Evolutionary conservation across 2,113 vertebrate genomes (phyloP).

Genomic region (Rhombomys opimus): DNA sequence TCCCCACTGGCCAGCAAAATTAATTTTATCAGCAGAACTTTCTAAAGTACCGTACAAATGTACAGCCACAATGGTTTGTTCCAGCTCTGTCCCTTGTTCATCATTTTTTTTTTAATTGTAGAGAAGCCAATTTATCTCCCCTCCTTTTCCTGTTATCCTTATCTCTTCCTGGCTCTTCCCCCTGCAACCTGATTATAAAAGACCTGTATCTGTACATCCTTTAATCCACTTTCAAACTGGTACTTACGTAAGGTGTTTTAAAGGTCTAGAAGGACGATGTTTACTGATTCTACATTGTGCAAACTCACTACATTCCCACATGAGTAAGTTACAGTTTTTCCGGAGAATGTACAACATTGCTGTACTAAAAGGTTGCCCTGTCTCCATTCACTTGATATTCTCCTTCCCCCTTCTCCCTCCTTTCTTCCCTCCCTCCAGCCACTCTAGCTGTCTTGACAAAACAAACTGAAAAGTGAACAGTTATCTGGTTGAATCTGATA

Average conservation of each 20-base stretch:
- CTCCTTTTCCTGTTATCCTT: not conserved
- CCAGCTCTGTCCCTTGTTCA: not conserved
- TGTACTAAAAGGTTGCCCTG: slow-evolving; percentile 44
- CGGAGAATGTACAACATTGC: not conserved
- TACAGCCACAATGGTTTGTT: not conserved
- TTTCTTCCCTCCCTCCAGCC: not conserved
- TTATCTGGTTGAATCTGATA: slow-evolving; percentile 58
- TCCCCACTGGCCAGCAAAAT: not conserved
- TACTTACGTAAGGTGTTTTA: not conserved
- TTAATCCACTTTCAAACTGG: slow-evolving; percentile 40
- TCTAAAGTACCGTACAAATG: not conserved
- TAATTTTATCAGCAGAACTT: slow-evolving; percentile 3
- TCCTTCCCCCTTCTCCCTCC: not conserved
- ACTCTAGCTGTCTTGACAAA: slow-evolving; percentile 50
- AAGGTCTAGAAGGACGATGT: slow-evolving; percentile 42
- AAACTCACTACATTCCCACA: slow-evolving; percentile 8
- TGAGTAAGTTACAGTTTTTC: slow-evolving; percentile 44
- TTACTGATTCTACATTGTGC: slow-evolving; percentile 38
- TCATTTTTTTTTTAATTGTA: not conserved
- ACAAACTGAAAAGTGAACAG: slow-evolving; percentile 63
- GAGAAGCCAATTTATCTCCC: not conserved
- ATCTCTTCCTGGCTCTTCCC: not conserved
- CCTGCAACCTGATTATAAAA: not conserved
- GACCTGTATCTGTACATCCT: not conserved
- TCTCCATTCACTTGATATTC: not conserved